These are phyloP conservation scores for Paratrypauchen microcephalus DNA, from an alignment of 2,797 vertebrate species.

Conservation along the genomic window DNA sequence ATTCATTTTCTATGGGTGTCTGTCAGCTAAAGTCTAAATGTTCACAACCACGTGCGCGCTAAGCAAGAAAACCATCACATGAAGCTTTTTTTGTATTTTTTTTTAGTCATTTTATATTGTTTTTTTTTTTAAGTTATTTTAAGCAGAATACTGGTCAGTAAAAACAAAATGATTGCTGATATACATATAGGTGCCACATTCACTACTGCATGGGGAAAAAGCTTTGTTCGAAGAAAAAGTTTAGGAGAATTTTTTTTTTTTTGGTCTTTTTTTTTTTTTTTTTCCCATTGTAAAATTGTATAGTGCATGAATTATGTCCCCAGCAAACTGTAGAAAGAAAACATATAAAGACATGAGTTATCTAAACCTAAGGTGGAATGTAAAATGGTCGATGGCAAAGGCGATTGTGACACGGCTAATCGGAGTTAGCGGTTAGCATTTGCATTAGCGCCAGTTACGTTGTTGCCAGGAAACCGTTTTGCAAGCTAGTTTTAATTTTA, in stretches of 20 bases:
- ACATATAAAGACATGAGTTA: constrained; percentile 82
- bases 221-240: constrained; percentile 61
- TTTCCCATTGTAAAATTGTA: constrained; percentile 67
- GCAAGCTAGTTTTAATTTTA: not conserved
- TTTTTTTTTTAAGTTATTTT: constrained; percentile 55
- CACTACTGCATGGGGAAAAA: constrained; percentile 87
- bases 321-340: constrained; percentile 71
- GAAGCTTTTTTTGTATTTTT: constrained; percentile 78
- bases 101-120: constrained; percentile 29
- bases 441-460: not conserved
- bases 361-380: constrained; percentile 87
- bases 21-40: constrained; percentile 89
- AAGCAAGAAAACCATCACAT: constrained; percentile 97
- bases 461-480: not conserved
- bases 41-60: constrained; percentile 98
- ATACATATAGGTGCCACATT: constrained; percentile 95
- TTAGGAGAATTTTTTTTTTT: constrained; percentile 31
- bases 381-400: constrained; percentile 74
- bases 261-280: constrained; percentile 45
- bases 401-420: constrained; percentile 77
- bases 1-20: constrained; percentile 65
- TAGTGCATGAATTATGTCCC: constrained; percentile 88
- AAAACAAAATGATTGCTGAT: constrained; percentile 97
- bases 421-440: not conserved
- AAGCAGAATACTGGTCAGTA: constrained; percentile 99